These are phyloP conservation scores for Trissolcus brochymenae DNA, from an alignment of 2,888 invertebrate species.

Conservation along the genomic window DNA sequence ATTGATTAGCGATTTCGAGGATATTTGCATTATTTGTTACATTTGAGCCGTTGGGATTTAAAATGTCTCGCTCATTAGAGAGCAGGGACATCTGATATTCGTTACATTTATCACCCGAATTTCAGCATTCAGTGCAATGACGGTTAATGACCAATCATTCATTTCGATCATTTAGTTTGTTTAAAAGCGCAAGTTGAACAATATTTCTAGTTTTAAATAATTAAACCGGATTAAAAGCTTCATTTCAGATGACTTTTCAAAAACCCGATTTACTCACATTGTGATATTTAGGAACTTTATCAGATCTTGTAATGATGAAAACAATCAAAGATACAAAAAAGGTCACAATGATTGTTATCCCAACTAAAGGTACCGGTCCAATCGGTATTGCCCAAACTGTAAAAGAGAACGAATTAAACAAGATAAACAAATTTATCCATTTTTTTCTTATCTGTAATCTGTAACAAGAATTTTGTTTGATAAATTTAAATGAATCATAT, in stretches of 20 bases:
- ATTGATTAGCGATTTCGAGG: too few relatives aligned
- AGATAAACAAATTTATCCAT: not conserved
- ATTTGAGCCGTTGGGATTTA: not conserved
- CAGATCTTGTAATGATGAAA: conserved; percentile 64
- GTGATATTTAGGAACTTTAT: conserved; percentile 69
- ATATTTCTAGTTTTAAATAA: too few relatives aligned
- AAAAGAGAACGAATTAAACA: conserved; percentile 6
- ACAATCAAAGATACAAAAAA: conserved; percentile 60
- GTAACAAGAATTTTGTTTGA: not conserved
- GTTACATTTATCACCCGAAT: too few relatives aligned
- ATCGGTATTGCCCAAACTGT: conserved; percentile 64
- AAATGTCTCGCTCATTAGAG: too few relatives aligned
- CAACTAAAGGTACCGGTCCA: conserved; percentile 64
- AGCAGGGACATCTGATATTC: too few relatives aligned
- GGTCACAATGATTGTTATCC: conserved; percentile 60
- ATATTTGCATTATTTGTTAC: not conserved
- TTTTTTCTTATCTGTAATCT: not conserved
- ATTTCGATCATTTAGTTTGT: too few relatives aligned
- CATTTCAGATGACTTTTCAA: too few relatives aligned
- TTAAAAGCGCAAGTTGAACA: too few relatives aligned
- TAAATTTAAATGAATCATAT: not conserved
- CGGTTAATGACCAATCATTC: too few relatives aligned
- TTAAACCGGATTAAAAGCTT: too few relatives aligned
- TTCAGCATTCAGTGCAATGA: too few relatives aligned
- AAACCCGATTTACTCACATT: conserved; percentile 64